Base-by-base conservation (phyloP, 92 coral and sea anemone genomes). In the Umimayanthus chanpuru region DNA sequence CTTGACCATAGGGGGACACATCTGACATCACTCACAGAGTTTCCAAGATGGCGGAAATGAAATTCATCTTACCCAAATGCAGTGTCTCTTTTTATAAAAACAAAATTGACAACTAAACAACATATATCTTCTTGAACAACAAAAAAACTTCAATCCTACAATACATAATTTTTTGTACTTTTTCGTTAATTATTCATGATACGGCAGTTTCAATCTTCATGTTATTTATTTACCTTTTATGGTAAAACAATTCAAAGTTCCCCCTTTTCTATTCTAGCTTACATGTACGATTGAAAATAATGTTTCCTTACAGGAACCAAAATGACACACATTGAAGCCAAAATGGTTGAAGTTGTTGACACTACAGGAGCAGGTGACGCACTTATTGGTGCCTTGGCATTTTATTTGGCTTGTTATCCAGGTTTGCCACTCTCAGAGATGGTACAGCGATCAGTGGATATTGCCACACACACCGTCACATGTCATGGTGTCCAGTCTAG, bases 321-420 rank as follows among this genome's bases (percentile, higher is more conserved):
- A 50, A 82, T 94, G 89, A 81, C 85, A 58, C 88, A 92, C 76
- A 81, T 89, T 4, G 73, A 73, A 43, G 67, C 98, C 56, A 40
- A 85, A 26, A 76, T 81, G 77, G 98, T 95, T 68, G 80, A 92
- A n/a, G 93, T 77, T 39, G 94, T 93, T 29, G 98, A 96, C 83
- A 94, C 97, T 18, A 96, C 98, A 23, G 98, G 98, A 38, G 98
- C 98, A 25, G 98, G 98, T 3, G 98, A 96, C 67, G 91, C 95
- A 25, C 72, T 96, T 28, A 89, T 91, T 53, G 98, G 98, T 11
- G 89, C 98, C 10, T 76, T 96, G 14, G 96, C 95, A 32, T 96
- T 90, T 88, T 96, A 81, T 91, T 73, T 96, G 81, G 94, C 98
- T 3, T 90, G 94, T 87, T 89, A 93, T 77, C 98, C 98, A 14